Base-by-base conservation (phyloP, 2,797 vertebrate genomes). In the Streptopelia turtur region DNA sequence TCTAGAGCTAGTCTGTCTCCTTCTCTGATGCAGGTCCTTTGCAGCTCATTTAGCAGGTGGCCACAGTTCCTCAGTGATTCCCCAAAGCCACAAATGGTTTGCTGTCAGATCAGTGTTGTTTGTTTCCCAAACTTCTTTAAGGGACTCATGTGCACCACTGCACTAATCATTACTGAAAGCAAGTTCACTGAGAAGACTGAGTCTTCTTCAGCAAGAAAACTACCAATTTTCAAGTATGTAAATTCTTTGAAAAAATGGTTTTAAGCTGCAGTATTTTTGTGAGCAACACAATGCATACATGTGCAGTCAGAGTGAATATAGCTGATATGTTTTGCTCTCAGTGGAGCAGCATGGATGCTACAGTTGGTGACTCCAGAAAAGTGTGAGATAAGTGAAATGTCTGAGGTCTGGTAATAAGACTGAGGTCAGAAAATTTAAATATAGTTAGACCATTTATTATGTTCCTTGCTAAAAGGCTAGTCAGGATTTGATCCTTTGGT, bases 191-290 rank as follows among this genome's bases (percentile, higher is more conserved):
- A 78, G 63, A 64, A 92, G 78, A 64, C 65, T 37, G 21, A 6
- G 21, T 87, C 37, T 55, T 82, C 49, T 71, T 92, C n/a, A 47
- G 50, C 33, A 71, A 65, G 8, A 21, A 89, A 92, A 89, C 64
- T 28, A 55, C 8, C 16, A 21, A 10, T 69, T 88, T 94, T 76
- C 27, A 65, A 76, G 43, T 71, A 52, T 49, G 39, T 69, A 60
- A 68, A 78, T 92, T 75, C 53, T 87, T 60, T 20, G n/a, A 72
- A 75, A 79, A 63, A 79, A 23, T 18, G 9, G 0, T 52, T 89
- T 87, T 69, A 56, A 61, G 21, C n/a, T 72, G 43, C 25, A 47
- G n/a, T 39, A 39, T 13, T 87, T 47, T 52, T 49, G 69, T 59
- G 57, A 84, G 45, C 30, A 69, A 35, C 28, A 16, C 31, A 57